Evolutionary conservation across 2,888 invertebrate genomes (phyloP), one percentile per base, ranked within the genome.

Genomic region (Drosophila tripunctata): DNA sequence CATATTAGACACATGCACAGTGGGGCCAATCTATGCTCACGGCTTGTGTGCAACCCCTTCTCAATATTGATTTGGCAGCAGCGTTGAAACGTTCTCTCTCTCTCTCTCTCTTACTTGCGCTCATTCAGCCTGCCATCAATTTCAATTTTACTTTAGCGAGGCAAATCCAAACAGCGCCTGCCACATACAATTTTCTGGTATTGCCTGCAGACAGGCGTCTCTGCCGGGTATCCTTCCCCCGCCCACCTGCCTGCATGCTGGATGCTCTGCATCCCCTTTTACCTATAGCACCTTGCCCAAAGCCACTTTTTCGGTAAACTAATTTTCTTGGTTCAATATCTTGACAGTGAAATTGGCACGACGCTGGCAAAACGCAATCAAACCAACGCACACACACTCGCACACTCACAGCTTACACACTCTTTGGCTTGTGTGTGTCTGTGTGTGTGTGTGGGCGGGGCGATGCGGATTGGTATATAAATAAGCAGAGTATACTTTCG

Each of bases 301-400:
- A 73, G 73, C 76, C 73, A 71, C 71, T 77, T 82, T 87, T 74
- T 82, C 74, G 83, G 88, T 89, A 90, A 89, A 89, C 90, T 89
- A 90, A 89, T 89, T 89, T 89, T 89, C 89, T 76, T 85, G 73
- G 83, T 67, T 85, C 79, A 88, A 89, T 88, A 88, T 87, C 88
- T 89, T 89, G 90, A 85, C 89, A 89, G 88, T 83, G 85, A 89
- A 88, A 89, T 89, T 89, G 89, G 89, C 90, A 87, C 82, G 80
- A 82, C 70, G 85, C 81, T 69, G 67, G 78, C 77, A 60, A 71
- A 68, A 69, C 65, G 63, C 81, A 88, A 84, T 87, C 88, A 87
- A 83, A 69, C 63, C 64, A 56, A 56, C 62, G 64, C 19, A 62
- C 56, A 57, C 63, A 55, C 36, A 38, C 22, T 45, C 65, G 35